Evolutionary conservation across 37 sponge, comb jelly and placozoan genomes (phyloP).

Genomic region (Trichoplax adhaerens): DNA sequence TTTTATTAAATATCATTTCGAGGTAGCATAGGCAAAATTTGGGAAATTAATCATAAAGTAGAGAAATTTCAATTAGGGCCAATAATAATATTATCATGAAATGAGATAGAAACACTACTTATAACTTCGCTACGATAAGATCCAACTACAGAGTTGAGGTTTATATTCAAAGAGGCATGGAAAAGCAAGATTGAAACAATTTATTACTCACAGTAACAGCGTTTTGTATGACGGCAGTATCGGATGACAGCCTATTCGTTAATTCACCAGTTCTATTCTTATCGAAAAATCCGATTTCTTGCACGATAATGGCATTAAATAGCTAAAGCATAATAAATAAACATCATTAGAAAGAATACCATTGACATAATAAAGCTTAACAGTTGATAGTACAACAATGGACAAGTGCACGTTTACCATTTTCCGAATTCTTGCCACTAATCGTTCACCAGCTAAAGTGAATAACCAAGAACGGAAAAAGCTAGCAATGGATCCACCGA

Average conservation of each 20-base stretch:
- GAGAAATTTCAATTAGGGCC: too few species aligned
- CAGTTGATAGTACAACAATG: background rate
- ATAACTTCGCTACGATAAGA: too few species aligned
- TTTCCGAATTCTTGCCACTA: constrained; percentile 51
- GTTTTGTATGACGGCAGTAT: constrained; percentile 63
- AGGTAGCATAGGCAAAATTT: too few species aligned
- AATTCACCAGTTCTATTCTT: constrained; percentile 54
- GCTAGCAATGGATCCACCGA: constrained; percentile 25
- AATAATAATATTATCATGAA: too few species aligned
- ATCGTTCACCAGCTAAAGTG: constrained; percentile 47
- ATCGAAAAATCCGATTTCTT: constrained; percentile 81
- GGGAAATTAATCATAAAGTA: too few species aligned
- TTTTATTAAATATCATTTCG: too few species aligned
- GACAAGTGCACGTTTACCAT: constrained; percentile 19
- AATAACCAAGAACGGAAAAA: constrained; percentile 37
- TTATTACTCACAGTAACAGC: constrained; percentile 34
- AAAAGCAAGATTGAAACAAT: background rate
- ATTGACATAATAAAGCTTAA: background rate
- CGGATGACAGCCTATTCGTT: constrained; percentile 53
- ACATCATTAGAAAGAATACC: background rate
- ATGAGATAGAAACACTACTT: too few species aligned
- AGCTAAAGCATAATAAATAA: constrained; percentile 28
- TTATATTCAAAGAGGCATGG: too few species aligned
- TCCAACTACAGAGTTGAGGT: too few species aligned
- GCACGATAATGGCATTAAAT: constrained; percentile 43